phyloP scores from a whole-genome alignment of 2,113 vertebrate species.

The Plestiodon gilberti region DNA sequence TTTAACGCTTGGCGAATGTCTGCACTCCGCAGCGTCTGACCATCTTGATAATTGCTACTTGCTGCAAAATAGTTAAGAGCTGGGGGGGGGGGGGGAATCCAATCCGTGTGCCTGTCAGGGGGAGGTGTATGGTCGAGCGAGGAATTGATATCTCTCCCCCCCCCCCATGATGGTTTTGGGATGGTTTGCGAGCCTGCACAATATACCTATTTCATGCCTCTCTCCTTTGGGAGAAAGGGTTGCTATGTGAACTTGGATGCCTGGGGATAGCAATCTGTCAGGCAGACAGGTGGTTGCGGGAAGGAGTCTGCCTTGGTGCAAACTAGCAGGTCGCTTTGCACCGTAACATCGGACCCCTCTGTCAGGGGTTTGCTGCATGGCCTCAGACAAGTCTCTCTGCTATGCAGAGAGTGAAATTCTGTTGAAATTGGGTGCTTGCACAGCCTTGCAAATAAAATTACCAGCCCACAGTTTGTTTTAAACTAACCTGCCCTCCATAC shows the following conservation, averaged over 20 bases:
- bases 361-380: too few species aligned
- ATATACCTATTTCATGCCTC: too few species aligned
- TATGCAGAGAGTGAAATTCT: too few species aligned
- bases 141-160: not conserved
- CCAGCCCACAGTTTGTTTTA: too few species aligned
- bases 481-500: not conserved
- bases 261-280: not conserved
- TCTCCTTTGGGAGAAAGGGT: not conserved
- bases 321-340: not conserved
- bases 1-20: not conserved
- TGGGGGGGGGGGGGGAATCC: too few species aligned
- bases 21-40: rapidly evolving
- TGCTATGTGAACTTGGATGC: not conserved
- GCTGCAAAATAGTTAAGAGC: not conserved
- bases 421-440: not conserved
- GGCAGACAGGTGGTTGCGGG: not conserved
- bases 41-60: not conserved
- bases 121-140: rapidly evolving
- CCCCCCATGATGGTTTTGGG: not conserved
- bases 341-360: too few species aligned
- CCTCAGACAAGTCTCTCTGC: too few species aligned
- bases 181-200: not conserved
- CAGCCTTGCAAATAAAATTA: not conserved
- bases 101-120: not conserved
- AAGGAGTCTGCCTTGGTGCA: not conserved